Percentiles rank a stretch among this genome's conserved stretches.
These are phyloP conservation scores for Hyposoter didymator DNA, from an alignment of 2,888 invertebrate genomes.

Conservation along the genomic window DNA sequence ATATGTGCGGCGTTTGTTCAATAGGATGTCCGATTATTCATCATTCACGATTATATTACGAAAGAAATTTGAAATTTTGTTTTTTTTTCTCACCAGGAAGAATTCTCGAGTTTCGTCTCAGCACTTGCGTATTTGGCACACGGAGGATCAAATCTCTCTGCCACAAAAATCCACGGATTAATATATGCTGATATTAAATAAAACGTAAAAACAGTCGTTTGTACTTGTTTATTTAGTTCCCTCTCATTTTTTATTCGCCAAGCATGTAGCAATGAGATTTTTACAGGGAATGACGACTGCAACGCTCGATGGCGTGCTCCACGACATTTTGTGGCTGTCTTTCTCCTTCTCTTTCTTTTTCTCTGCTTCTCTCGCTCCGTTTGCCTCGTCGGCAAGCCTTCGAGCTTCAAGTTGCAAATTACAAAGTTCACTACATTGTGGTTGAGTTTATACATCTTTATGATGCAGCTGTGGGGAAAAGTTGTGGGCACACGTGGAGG, in stretches of 20 bases:
- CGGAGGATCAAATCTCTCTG: neutral
- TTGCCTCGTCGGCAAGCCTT: constrained; percentile 47
- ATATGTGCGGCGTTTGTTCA: neutral
- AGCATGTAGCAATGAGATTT: constrained; percentile 21
- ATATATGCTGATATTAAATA: constrained; percentile 7
- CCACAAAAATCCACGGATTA: constrained; percentile 1
- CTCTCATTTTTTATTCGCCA: constrained; percentile 8
- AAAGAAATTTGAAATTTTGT: neutral
- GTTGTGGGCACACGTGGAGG: constrained; percentile 48
- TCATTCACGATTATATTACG: constrained; percentile 22
- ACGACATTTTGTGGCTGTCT: constrained; percentile 66
- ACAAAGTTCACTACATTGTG: constrained; percentile 73
- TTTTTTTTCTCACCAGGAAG: neutral
- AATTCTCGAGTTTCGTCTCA: neutral
- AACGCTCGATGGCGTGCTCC: constrained; percentile 70
- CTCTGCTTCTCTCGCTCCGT: neutral
- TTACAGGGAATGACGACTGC: constrained; percentile 4
- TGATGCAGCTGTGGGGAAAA: constrained; percentile 56
- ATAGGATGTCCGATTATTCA: constrained; percentile 20
- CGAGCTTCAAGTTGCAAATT: constrained; percentile 75
- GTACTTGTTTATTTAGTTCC: constrained; percentile 44
- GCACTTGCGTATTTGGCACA: neutral
- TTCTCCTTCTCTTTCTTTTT: neutral
- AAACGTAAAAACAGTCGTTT: constrained; percentile 27
- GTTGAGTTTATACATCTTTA: constrained; percentile 72